phyloP scores from a whole-genome alignment of 1,140 invertebrate genomes.

The Drosophila varians region DNA sequence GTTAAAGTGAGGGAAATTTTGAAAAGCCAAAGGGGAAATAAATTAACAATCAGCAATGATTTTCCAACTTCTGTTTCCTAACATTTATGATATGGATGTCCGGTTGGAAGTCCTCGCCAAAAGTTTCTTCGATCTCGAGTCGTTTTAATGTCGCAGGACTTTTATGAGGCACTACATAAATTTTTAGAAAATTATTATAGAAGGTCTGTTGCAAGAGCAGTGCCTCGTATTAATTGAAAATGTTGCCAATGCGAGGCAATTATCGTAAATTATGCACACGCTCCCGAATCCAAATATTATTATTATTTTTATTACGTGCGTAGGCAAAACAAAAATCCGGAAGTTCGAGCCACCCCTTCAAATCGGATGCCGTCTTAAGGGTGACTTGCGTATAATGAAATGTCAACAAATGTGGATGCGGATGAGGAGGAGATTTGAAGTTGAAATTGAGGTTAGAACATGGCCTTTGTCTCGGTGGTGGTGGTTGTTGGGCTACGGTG shows the following conservation, averaged over 20 bases:
- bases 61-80: slow-evolving; percentile 45
- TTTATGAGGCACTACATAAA: slow-evolving; percentile 5
- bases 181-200: slow-evolving; percentile 16
- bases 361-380: slow-evolving; percentile 1
- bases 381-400: slow-evolving; percentile 60
- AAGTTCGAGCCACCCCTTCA: slow-evolving; percentile 40
- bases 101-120: slow-evolving; percentile 2
- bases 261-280: slow-evolving; percentile 77
- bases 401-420: slow-evolving; percentile 54
- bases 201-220: slow-evolving; percentile 6
- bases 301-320: slow-evolving; percentile 73
- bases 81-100: slow-evolving; percentile 50
- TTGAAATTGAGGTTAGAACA: slow-evolving; percentile 13
- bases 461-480: slow-evolving; percentile 9
- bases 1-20: slow-evolving; percentile 51
- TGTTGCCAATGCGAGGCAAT: slow-evolving; percentile 64
- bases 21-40: slow-evolving; percentile 71
- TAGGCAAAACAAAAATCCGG: slow-evolving; percentile 47
- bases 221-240: slow-evolving; percentile 65
- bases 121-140: slow-evolving; percentile 14
- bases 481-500: slow-evolving; percentile 12
- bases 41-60: slow-evolving; percentile 76
- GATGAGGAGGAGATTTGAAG: background rate
- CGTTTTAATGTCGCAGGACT: slow-evolving; percentile 3
- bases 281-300: slow-evolving; percentile 67